Base-by-base conservation (phyloP, 2,888 invertebrate species). In the Heliconius aoede region DNA sequence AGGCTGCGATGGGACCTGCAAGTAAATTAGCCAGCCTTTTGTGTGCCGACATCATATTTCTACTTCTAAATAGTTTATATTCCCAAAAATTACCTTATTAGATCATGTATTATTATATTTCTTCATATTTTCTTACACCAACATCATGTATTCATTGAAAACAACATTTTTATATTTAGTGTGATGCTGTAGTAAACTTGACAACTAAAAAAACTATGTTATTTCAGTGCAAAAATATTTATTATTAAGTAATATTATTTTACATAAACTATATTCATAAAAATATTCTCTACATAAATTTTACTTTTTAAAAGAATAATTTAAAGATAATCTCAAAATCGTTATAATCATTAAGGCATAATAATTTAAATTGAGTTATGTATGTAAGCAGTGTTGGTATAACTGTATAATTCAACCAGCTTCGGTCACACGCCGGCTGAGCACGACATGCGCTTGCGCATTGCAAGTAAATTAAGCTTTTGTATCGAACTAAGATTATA, bases 381-480 rank as follows among this genome's bases (percentile, higher is more conserved):
- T 58, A 36, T 36, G 32, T 75, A 69, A 69, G 26, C 60, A 36
- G 40, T 62, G 69, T 65, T 65, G 55, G 60, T 74, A 73, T 80
- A 75, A 80, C 79, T 71, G 78, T 80, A 79, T 24, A 62, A 72
- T 72, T 68, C 72, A 46, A 74, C 65, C 72, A 81, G 80, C 77
- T 77, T 79, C 78, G 79, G 88, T 91, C 91, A 90, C 90, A 90
- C 89, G 86, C 87, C 85, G 84, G 82, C 85, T 89, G 89, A 88
- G 87, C 91, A 90, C 90, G 91, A 90, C 82, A 81, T 82, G 85
- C 88, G 90, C 89, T 91, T 90, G 91, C 92, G 91, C 90, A 88
- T 77, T 65, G 90, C 86, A 90, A 91, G 85, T 86, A 87, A 90
- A 91, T 88, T 88, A 84, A 81, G 76, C 62, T 76, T 81, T 80